Base-by-base conservation (phyloP, 2,797 vertebrate genomes). In the Malurus leucopterus region DNA sequence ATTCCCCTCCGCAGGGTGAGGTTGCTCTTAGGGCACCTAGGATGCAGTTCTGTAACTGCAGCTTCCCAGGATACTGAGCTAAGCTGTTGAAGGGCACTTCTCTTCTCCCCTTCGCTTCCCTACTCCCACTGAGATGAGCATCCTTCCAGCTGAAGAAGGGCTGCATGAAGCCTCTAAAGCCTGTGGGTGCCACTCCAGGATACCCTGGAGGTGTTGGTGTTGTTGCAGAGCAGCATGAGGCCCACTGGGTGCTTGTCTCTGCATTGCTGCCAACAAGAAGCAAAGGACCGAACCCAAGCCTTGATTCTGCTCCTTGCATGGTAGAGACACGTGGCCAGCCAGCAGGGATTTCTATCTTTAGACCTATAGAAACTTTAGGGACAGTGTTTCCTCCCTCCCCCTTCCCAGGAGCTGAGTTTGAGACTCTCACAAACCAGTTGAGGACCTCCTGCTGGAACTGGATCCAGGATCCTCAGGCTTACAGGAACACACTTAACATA, bases 381-480 rank as follows among this genome's bases (percentile, higher is more conserved):
- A 91, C 77, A 93, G 95, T 91, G 51, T 86, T 78, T 92, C 93
- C 90, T 93, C 91, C 92, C 88, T 81, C 93, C 89, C 80, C 79
- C 89, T 95, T 90, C 79, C 89, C 87, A 88, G 74, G 86, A 86
- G 86, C 94, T 86, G 84, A 92, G 96, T 91, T 96, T 96, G 96
- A 95, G 93, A 95, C 91, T 93, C 62, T 96, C 96, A 94, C 95
- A 82, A 91, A 77, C 90, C 93, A 93, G 91, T 93, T 88, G 92
- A 90, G 84, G 93, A 94, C 89, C 89, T 94, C 84, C 70, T 91
- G 78, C 96, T 96, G 95, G 96, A 95, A 96, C 93, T 95, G 91
- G 86, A 94, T 92, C 93, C 82, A 81, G 93, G 64, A 79, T 86
- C 94, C 96, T 93, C 94, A 95, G 90, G 94, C 89, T 95, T 96